phyloP scores from a whole-genome alignment of 2,113 vertebrate species.

The Megaceryle torquata region DNA sequence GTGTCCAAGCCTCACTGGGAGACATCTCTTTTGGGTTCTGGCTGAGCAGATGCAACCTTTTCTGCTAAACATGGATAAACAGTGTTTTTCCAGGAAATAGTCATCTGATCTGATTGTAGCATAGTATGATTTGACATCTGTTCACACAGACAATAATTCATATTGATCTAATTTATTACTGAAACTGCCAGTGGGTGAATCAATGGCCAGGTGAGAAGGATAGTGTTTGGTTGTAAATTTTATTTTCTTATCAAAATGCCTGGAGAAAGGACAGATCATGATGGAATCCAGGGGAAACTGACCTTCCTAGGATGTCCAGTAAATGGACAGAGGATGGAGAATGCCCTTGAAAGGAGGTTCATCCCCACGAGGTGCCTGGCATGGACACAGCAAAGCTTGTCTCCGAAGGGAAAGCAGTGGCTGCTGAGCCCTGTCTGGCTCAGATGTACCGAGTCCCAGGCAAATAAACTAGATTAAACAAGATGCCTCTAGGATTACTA shows the following conservation, averaged over 20 bases:
- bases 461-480: background rate
- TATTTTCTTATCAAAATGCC: background rate
- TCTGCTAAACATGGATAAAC: background rate
- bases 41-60: background rate
- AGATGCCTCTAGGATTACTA: background rate
- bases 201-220: background rate
- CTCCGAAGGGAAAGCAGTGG: background rate
- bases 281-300: background rate
- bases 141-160: background rate
- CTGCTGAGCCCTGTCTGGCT: accelerated
- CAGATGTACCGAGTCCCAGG: background rate
- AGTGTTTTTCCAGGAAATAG: background rate
- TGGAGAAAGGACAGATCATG: background rate
- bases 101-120: background rate
- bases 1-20: background rate
- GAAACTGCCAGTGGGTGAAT: background rate
- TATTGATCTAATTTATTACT: background rate
- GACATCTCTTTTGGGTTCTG: background rate
- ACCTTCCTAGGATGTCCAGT: background rate
- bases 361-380: background rate
- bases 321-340: background rate
- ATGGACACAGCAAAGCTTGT: background rate
- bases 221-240: background rate
- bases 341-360: background rate
- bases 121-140: background rate